These are phyloP conservation scores for Babyrousa celebensis DNA, from an alignment of 2,797 vertebrate genomes.

Conservation along the genomic window DNA sequence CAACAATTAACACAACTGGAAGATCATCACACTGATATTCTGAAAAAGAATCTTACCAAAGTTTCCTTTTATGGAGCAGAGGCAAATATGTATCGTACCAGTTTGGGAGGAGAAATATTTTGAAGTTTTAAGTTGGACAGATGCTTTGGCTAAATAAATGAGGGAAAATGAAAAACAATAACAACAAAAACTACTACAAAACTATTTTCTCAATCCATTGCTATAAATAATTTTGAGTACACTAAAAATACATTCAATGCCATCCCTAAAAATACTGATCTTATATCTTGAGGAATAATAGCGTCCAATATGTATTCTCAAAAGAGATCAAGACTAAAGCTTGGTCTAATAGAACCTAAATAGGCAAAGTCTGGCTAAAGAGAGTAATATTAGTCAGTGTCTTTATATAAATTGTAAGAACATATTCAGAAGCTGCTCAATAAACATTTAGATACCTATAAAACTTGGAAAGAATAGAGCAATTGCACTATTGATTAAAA, in stretches of 20 bases:
- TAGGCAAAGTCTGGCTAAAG: conserved; percentile 41
- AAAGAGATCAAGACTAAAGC: conserved; percentile 37
- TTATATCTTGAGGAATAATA: background rate
- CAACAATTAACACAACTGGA: conserved; percentile 93
- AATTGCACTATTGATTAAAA: conserved; percentile 55
- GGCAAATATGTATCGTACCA: background rate
- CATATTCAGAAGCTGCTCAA: background rate
- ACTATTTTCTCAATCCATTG: conserved; percentile 1
- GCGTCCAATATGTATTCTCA: background rate
- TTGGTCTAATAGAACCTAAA: conserved; percentile 65
- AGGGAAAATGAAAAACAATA: background rate
- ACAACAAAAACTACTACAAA: conserved; percentile 20
- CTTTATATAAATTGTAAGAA: background rate
- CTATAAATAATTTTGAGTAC: conserved; percentile 31
- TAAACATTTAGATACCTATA: conserved; percentile 40
- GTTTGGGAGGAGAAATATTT: background rate
- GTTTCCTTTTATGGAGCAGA: conserved; percentile 52
- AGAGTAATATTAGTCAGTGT: background rate
- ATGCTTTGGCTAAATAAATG: conserved; percentile 52
- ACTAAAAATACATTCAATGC: conserved; percentile 1
- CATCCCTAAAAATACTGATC: background rate
- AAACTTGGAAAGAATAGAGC: conserved; percentile 38
- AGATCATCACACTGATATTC: conserved; percentile 84
- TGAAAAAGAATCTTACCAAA: conserved; percentile 74
- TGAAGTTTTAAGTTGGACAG: conserved; percentile 34